These are phyloP conservation scores for Betta splendens DNA, from an alignment of 2,797 vertebrate genomes.

Conservation along the genomic window DNA sequence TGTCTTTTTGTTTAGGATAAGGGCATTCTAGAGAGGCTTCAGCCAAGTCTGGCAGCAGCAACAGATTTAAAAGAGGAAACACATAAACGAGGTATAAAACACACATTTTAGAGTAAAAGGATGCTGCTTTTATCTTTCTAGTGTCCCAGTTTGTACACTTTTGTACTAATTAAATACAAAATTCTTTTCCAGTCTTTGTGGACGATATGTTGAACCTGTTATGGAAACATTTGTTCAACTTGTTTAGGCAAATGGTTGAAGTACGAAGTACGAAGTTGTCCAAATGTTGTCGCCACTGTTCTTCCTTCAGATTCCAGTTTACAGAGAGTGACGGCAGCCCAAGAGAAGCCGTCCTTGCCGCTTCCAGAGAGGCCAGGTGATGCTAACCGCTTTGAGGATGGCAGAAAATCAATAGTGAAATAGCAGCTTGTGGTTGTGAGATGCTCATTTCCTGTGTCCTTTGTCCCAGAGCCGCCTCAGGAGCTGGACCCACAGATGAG, in stretches of 20 bases:
- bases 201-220: too few species aligned
- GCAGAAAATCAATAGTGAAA: too few species aligned
- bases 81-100: conserved; percentile 50
- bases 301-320: conserved; percentile 54
- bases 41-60: conserved; percentile 38
- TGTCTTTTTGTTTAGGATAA: conserved; percentile 54
- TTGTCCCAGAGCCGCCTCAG: conserved; percentile 66
- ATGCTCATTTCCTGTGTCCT: neutral
- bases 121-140: too few species aligned
- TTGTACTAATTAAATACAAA: too few species aligned
- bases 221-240: too few species aligned
- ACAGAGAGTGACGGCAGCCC: conserved; percentile 36
- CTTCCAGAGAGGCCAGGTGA: conserved; percentile 69
- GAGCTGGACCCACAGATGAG: conserved; percentile 73
- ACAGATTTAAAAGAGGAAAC: conserved; percentile 64
- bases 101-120: neutral
- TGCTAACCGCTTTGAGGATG: neutral
- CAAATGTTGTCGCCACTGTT: conserved; percentile 11
- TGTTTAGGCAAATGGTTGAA: too few species aligned
- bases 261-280: neutral
- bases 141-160: neutral
- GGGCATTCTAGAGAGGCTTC: conserved; percentile 46
- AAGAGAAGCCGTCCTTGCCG: conserved; percentile 43
- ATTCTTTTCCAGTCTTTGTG: too few species aligned
- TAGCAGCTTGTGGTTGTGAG: too few species aligned